These are phyloP conservation scores for Sarcophaga subvicina DNA, from an alignment of 2,888 invertebrate species.

Conservation along the genomic window DNA sequence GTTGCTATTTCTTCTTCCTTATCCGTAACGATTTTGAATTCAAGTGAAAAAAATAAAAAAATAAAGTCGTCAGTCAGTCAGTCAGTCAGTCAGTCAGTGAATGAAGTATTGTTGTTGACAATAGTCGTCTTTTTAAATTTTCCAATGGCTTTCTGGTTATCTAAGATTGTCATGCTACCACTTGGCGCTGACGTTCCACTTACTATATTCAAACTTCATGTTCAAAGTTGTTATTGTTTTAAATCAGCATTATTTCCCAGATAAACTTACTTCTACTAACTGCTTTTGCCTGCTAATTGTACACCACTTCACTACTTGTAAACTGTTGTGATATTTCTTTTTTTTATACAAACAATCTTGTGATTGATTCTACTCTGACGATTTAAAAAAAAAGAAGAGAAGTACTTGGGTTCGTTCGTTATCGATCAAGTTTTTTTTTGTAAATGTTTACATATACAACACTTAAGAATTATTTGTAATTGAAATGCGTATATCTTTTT, in stretches of 20 bases:
- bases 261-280: constrained; percentile 62
- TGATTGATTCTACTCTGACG: too few relatives aligned
- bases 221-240: constrained; percentile 25
- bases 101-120: constrained; percentile 32
- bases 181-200: constrained; percentile 38
- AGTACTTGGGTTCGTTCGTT: too few relatives aligned
- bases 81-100: constrained; percentile 37
- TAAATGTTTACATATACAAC: too few relatives aligned
- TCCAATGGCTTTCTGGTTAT: constrained; percentile 43
- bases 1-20: constrained; percentile 52
- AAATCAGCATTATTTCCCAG: constrained; percentile 50
- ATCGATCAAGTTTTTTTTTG: too few relatives aligned
- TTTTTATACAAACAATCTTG: too few relatives aligned
- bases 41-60: constrained; percentile 48
- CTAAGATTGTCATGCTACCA: constrained; percentile 67
- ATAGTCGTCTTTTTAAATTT: constrained; percentile 35
- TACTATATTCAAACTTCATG: not conserved
- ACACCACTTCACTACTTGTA: constrained; percentile 38
- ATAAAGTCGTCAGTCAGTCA: constrained; percentile 8
- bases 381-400: too few relatives aligned
- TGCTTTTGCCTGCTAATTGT: constrained; percentile 5
- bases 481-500: too few relatives aligned
- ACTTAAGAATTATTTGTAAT: too few relatives aligned
- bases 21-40: constrained; percentile 57
- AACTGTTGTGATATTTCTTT: constrained; percentile 15